Evolutionary conservation across 2,888 invertebrate genomes (phyloP).

Genomic region (Eristalis arbustorum): DNA sequence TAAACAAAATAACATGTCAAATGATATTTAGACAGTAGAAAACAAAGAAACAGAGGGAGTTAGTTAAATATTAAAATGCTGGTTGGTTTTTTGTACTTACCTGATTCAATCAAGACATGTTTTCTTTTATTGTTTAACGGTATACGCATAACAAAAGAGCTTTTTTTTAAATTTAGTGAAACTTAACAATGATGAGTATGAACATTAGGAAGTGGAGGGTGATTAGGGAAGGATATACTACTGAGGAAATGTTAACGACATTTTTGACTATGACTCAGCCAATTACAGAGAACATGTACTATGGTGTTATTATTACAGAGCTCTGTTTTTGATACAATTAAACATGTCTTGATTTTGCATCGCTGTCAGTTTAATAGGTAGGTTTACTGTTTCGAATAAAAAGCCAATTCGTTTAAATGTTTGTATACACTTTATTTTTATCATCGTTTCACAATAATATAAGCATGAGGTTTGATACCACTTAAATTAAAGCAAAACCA

Average conservation of each 20-base stretch:
- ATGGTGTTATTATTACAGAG: neutral
- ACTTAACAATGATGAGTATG: too few relatives aligned
- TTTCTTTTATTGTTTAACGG: neutral
- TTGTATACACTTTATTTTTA: slow-evolving; percentile 54
- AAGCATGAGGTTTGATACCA: slow-evolving; percentile 47
- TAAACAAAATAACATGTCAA: slow-evolving; percentile 11
- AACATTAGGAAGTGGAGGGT: too few relatives aligned
- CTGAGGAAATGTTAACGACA: too few relatives aligned
- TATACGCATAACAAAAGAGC: neutral
- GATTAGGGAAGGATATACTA: too few relatives aligned
- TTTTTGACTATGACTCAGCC: too few relatives aligned
- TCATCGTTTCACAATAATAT: slow-evolving; percentile 49
- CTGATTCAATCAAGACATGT: neutral
- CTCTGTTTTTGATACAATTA: neutral
- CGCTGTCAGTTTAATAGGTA: neutral
- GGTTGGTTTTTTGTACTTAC: slow-evolving; percentile 15
- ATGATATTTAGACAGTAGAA: neutral
- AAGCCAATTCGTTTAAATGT: slow-evolving; percentile 11
- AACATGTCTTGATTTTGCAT: neutral
- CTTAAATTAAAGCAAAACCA: slow-evolving; percentile 12
- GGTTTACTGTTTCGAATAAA: neutral
- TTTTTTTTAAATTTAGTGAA: neutral
- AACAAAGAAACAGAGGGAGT: neutral
- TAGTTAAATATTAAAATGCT: neutral
- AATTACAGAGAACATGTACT: too few relatives aligned